phyloP scores from a whole-genome alignment of 1,140 invertebrate species.

The Solen grandis region DNA sequence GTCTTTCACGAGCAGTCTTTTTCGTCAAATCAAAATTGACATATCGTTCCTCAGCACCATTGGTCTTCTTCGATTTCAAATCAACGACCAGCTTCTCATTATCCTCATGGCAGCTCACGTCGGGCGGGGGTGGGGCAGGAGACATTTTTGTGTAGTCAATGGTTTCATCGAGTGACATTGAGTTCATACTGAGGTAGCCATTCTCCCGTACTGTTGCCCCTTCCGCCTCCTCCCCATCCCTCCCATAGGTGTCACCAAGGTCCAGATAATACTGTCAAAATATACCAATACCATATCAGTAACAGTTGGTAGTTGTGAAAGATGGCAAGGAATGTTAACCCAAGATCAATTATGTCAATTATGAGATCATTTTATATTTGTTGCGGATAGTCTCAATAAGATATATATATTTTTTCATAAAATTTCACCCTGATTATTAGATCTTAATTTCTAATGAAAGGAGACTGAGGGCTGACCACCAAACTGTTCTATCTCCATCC shows the following conservation, averaged over 20 bases:
- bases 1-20: constrained; percentile 58
- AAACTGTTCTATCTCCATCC: too few relatives aligned
- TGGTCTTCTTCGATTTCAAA: constrained; percentile 53
- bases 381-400: too few relatives aligned
- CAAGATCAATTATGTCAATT: too few relatives aligned
- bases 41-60: constrained; percentile 43
- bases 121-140: constrained; percentile 60
- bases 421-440: too few relatives aligned
- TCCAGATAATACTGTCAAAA: constrained; percentile 77
- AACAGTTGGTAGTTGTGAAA: too few relatives aligned
- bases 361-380: too few relatives aligned
- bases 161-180: constrained; percentile 43
- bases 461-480: too few relatives aligned
- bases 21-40: constrained; percentile 53
- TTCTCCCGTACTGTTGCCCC: constrained; percentile 37
- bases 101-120: background rate
- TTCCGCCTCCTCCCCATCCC: constrained; percentile 36
- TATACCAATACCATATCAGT: too few relatives aligned
- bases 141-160: constrained; percentile 70
- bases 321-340: too few relatives aligned
- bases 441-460: too few relatives aligned
- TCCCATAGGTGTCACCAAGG: constrained; percentile 46
- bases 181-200: constrained; percentile 75
- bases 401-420: too few relatives aligned
- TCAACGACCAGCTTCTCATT: constrained; percentile 53